phyloP scores from a whole-genome alignment of 1,140 invertebrate species.

The Drosophila erecta region DNA sequence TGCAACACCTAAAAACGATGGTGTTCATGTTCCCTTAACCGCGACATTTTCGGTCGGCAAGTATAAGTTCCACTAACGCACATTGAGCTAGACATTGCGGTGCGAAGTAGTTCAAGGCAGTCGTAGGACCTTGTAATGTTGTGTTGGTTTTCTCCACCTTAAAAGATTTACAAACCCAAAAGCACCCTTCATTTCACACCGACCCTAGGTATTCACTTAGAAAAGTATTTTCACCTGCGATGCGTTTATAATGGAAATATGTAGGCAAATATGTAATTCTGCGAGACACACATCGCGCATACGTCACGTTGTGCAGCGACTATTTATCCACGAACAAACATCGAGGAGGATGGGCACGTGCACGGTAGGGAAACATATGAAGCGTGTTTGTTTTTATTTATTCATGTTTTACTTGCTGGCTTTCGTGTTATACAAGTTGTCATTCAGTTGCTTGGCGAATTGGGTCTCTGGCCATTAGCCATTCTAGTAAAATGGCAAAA shows the following conservation, averaged over 20 bases:
- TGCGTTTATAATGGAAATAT: constrained; percentile 45
- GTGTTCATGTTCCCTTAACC: background rate
- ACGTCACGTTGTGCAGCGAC: constrained; percentile 35
- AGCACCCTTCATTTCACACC: background rate
- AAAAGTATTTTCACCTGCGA: constrained; percentile 30
- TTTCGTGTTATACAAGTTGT: constrained; percentile 34
- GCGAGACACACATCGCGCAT: constrained; percentile 44
- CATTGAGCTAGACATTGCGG: constrained; percentile 47
- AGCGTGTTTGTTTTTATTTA: constrained; percentile 43
- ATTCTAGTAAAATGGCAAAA: constrained; percentile 37
- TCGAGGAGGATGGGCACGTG: background rate
- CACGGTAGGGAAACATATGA: constrained; percentile 1
- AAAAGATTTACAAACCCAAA: constrained; percentile 4
- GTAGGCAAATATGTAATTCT: constrained; percentile 7
- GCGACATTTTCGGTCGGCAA: constrained; percentile 8
- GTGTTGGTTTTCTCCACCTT: constrained; percentile 12
- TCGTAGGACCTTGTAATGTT: background rate
- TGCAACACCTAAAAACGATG: too few species aligned
- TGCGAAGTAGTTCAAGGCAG: constrained; percentile 55
- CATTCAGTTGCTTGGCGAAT: constrained; percentile 50
- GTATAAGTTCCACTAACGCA: constrained; percentile 27
- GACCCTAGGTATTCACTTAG: constrained; percentile 39
- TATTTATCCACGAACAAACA: constrained; percentile 23
- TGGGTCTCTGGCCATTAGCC: constrained; percentile 67
- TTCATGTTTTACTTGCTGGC: constrained; percentile 21